These are phyloP conservation scores for Montipora efflorescens DNA, from an alignment of 64 coral and sea anemone species.

Conservation along the genomic window DNA sequence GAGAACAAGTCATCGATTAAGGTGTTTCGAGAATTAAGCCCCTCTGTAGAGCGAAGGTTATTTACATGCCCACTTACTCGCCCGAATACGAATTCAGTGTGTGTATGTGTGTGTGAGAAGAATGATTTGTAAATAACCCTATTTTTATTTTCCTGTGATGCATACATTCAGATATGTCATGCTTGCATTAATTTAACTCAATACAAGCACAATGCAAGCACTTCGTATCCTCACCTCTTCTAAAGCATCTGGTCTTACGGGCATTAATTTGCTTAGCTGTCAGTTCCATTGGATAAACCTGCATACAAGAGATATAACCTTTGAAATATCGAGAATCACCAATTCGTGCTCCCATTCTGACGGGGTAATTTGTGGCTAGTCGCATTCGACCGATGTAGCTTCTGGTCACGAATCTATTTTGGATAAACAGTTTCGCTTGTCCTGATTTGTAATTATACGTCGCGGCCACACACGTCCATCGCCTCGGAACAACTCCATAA, in stretches of 20 bases:
- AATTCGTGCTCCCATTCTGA: slow-evolving; percentile 64
- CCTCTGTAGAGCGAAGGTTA: not conserved
- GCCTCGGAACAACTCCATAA: slow-evolving; percentile 15
- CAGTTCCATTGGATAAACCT: slow-evolving; percentile 62
- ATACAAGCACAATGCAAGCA: not conserved
- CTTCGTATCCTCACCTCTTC: slow-evolving; percentile 38
- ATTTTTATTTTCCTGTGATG: not conserved
- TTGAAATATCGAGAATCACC: slow-evolving; percentile 68
- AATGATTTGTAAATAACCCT: not conserved
- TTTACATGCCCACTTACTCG: not conserved
- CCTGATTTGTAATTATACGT: slow-evolving; percentile 63
- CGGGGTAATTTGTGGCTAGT: slow-evolving; percentile 74
- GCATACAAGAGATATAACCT: slow-evolving; percentile 76
- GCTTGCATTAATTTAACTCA: not conserved
- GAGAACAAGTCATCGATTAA: too few species aligned
- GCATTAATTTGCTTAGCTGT: slow-evolving; percentile 59
- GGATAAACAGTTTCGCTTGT: slow-evolving; percentile 66
- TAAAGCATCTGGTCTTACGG: slow-evolving; percentile 47
- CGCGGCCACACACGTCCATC: slow-evolving; percentile 70
- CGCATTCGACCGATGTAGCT: slow-evolving; percentile 56
- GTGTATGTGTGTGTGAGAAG: not conserved
- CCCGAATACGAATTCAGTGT: not conserved
- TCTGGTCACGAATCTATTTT: slow-evolving; percentile 55
- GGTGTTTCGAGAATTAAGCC: not conserved
- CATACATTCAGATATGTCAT: not conserved